phyloP scores from a whole-genome alignment of 2,797 vertebrate genomes.

The Harpagifer antarcticus region DNA sequence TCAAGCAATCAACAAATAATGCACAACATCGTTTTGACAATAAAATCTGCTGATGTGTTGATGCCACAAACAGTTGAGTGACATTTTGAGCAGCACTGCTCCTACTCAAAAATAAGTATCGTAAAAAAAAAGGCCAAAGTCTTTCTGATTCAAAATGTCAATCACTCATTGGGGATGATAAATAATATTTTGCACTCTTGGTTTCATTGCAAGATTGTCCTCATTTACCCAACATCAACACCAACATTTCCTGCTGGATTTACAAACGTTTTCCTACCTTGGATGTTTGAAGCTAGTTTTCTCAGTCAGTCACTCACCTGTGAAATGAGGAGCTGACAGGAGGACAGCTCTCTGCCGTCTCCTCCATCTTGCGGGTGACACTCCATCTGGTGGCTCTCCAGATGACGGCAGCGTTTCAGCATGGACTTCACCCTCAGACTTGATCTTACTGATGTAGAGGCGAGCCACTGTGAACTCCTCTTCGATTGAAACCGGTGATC shows the following conservation, averaged over 20 bases:
- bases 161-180: conserved; percentile 20
- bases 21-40: conserved; percentile 2
- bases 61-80: conserved; percentile 5
- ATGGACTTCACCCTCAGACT: conserved; percentile 97
- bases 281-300: conserved; percentile 10
- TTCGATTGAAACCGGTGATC: conserved; percentile 92
- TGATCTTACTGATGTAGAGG: conserved; percentile 97
- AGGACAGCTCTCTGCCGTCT: conserved; percentile 93
- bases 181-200: conserved; percentile 3
- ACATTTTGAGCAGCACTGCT: conserved; percentile 5
- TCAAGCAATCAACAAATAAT: conserved; percentile 19
- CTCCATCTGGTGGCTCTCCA: conserved; percentile 93
- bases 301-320: conserved; percentile 82
- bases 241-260: background rate
- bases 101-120: conserved; percentile 30
- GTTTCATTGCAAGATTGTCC: background rate
- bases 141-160: conserved; percentile 5
- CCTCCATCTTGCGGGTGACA: conserved; percentile 97
- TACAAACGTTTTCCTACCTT: background rate
- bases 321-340: conserved; percentile 94
- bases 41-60: conserved; percentile 6
- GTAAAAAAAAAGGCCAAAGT: conserved; percentile 25
- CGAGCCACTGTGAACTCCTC: conserved; percentile 96
- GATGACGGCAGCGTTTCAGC: conserved; percentile 93
- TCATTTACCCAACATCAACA: conserved; percentile 13